Evolutionary conservation across 1,140 invertebrate genomes (phyloP).

Genomic region (Lordiphosa collinella): DNA sequence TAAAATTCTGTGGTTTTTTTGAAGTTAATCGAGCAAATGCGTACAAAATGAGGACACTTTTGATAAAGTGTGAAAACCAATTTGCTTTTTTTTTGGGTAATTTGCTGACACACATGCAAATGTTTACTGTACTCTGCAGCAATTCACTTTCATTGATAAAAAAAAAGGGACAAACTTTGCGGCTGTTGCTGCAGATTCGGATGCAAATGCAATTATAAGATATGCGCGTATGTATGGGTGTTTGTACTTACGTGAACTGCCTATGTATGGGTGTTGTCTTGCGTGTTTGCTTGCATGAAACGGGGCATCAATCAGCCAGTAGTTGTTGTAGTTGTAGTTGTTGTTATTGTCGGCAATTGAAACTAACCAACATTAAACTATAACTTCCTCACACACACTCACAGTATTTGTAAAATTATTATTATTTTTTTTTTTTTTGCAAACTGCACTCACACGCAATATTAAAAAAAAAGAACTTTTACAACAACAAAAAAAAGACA

Average conservation of each 20-base stretch:
- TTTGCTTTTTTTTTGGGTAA: too few species aligned
- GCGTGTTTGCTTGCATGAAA: constrained; percentile 4
- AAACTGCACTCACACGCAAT: constrained; percentile 29
- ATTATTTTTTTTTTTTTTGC: constrained; percentile 7
- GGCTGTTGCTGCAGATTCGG: not conserved
- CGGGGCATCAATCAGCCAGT: constrained; percentile 40
- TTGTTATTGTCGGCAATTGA: constrained; percentile 57
- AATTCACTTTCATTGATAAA: constrained; percentile 47
- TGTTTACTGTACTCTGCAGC: constrained; percentile 1
- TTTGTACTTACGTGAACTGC: not conserved
- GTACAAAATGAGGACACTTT: too few species aligned
- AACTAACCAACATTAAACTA: constrained; percentile 69
- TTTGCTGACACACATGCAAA: not conserved
- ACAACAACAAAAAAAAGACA: constrained; percentile 1
- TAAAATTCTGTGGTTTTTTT: too few species aligned
- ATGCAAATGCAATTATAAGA: constrained; percentile 36
- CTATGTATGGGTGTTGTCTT: constrained; percentile 11
- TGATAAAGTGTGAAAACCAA: too few species aligned
- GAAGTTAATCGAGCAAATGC: too few species aligned
- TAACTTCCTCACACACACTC: constrained; percentile 63
- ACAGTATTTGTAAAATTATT: constrained; percentile 2
- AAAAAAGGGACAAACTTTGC: not conserved
- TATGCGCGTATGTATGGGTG: constrained; percentile 18
- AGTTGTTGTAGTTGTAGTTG: constrained; percentile 17
- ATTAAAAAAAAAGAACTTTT: constrained; percentile 4